phyloP scores from a whole-genome alignment of 2,113 vertebrate genomes.

The Numida meleagris region DNA sequence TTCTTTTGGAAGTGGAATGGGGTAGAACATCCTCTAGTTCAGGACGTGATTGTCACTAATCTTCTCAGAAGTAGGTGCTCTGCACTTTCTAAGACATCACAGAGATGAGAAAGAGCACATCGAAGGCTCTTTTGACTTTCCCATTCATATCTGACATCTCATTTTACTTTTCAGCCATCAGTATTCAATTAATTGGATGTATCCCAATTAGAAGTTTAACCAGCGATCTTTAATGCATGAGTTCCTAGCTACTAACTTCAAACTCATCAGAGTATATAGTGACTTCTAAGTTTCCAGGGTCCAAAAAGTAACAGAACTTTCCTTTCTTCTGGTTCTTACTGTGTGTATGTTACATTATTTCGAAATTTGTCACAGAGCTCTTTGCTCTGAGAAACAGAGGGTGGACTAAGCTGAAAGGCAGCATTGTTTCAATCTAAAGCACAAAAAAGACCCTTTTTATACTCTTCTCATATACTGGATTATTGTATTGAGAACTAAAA shows the following conservation, averaged over 20 bases:
- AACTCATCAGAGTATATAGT: too few species aligned
- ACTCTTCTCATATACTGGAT: background rate
- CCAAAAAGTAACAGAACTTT: too few species aligned
- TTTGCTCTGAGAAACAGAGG: too few species aligned
- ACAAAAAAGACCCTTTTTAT: fast-evolving
- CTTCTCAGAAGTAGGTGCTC: background rate
- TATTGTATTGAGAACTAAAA: background rate
- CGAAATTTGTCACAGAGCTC: too few species aligned
- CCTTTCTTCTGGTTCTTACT: too few species aligned
- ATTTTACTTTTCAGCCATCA: background rate
- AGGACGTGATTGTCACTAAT: background rate
- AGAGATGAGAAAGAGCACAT: too few species aligned
- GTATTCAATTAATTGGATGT: background rate
- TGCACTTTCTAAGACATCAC: too few species aligned
- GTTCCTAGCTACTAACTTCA: too few species aligned
- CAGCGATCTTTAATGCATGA: too few species aligned
- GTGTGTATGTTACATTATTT: too few species aligned
- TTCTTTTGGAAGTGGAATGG: too few species aligned
- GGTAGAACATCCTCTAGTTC: background rate
- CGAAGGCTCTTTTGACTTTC: background rate
- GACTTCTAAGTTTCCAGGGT: too few species aligned
- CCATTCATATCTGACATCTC: background rate
- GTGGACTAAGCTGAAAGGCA: background rate
- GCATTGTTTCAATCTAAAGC: background rate
- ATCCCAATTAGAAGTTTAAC: background rate